These are phyloP conservation scores for Lithosia quadra DNA, from an alignment of 2,888 invertebrate genomes.

Conservation along the genomic window DNA sequence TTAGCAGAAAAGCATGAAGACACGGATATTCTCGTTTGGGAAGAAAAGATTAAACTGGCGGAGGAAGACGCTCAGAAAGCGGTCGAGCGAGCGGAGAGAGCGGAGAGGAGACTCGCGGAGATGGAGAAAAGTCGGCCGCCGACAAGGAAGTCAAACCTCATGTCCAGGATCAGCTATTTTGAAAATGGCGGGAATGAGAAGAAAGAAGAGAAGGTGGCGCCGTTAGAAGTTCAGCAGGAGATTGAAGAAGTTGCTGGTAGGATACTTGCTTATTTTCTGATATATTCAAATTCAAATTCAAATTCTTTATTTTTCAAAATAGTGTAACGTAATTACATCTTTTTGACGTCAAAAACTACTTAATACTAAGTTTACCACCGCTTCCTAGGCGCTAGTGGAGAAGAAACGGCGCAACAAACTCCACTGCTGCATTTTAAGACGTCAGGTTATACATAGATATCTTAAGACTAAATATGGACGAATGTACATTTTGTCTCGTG, in stretches of 20 bases:
- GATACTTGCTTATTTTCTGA: constrained; percentile 18
- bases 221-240: constrained; percentile 44
- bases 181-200: constrained; percentile 69
- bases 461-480: no score
- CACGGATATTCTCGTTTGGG: constrained; percentile 89
- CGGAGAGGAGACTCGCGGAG: constrained; percentile 65
- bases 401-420: no score
- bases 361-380: no score
- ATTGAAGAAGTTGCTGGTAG: constrained; percentile 50
- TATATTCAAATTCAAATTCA: no score
- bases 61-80: constrained; percentile 90
- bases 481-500: no score
- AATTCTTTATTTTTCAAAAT: no score
- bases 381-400: no score
- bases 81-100: constrained; percentile 86
- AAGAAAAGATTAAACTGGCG: constrained; percentile 89
- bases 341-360: no score
- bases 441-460: no score
- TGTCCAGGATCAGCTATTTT: constrained; percentile 79
- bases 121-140: constrained; percentile 41
- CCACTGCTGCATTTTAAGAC: no score
- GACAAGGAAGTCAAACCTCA: constrained; percentile 60
- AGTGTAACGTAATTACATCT: no score
- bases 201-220: constrained; percentile 44
- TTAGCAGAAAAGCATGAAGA: constrained; percentile 89